Base-by-base conservation (phyloP, 2,113 vertebrate genomes). In the Muntiacus muntjak region DNA sequence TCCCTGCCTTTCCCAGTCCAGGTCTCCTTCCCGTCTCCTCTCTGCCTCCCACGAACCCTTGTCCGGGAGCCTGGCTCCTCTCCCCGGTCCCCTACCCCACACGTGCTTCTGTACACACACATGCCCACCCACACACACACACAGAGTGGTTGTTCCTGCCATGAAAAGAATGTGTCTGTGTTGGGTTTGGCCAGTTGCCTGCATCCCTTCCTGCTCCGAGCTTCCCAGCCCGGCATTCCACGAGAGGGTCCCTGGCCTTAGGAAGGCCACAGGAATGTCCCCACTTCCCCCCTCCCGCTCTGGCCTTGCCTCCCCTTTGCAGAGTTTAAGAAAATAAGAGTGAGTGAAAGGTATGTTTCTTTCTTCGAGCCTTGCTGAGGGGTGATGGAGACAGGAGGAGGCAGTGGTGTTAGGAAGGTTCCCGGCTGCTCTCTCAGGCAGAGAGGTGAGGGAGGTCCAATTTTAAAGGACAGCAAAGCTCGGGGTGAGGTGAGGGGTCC, bases 211-310 rank as follows among this genome's bases (percentile, higher is more conserved):
- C 98, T 98, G 98, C 98, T 97, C 95, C 45, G 97, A 98, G 98
- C 97, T 96, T 96, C 97, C 98, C 98, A 98, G 97, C 96, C 98
- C 95, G 0, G 98, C 98, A 99, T 99, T 99, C 98, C 97, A 96
- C 97, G 97, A 97, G 98, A 98, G 98, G 98, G 98, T 99, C 98
- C 98, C 98, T 98, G 99, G 99, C 98, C 91, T 98, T 92, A 95
- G 94, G 98, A 99, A 99, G 99, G 98, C 99, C 98, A 98, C 98
- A 99, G 98, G 99, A 99, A 99, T 99, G 97, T 97, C 98, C 97
- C 98, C 94, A 78, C 36, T 14, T 14, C 12, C 36, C 71, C 87
- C 98, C 97, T 97, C 94, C 91, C 16, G 82, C 96, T 98, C 98
- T 98, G 83, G 96, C 97, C 97, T 93, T 91, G 96, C 88, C 86